Conservation (phyloP, 2,797 vertebrate species). For the Tolypeutes matacus region DNA sequence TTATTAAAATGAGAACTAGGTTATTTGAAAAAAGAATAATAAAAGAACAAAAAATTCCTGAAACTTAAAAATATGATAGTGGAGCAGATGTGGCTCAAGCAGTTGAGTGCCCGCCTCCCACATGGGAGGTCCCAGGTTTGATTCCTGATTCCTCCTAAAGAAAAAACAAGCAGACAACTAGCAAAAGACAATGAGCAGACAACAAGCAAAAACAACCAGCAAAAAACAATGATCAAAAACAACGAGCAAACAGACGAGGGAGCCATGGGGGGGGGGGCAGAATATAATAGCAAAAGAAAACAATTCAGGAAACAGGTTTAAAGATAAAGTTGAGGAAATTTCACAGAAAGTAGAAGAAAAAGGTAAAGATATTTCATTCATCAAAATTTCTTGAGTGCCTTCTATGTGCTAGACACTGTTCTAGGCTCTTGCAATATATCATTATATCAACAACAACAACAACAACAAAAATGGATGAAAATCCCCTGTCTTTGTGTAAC, state of each 20-base stretch:
- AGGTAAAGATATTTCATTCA: not conserved
- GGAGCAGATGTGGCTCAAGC: too few relatives aligned
- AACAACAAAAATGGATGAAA: not conserved
- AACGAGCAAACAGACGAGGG: too few relatives aligned
- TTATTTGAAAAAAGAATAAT: slow-evolving; percentile 15
- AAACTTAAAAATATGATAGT: slow-evolving; percentile 15
- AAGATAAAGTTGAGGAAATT: slow-evolving; percentile 8
- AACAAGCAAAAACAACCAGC: too few relatives aligned
- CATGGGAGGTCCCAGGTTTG: too few relatives aligned
- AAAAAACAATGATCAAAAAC: too few relatives aligned
- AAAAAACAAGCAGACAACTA: too few relatives aligned
- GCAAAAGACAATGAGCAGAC: too few relatives aligned
- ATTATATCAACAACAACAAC: not conserved
- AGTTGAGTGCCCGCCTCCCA: too few relatives aligned
- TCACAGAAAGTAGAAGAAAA: not conserved
- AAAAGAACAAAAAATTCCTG: not conserved
- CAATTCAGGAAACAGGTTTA: not conserved
- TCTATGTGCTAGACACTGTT: not conserved
- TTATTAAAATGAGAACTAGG: slow-evolving; percentile 8
- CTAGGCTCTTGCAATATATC: not conserved
- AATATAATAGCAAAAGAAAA: slow-evolving; percentile 6
- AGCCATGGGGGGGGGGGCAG: too few relatives aligned
- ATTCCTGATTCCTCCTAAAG: too few relatives aligned
- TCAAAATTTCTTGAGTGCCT: slow-evolving; percentile 4
- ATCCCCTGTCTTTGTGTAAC: not conserved